Conservation (phyloP, 2,797 vertebrate species). For the Oryzias sinensis region DNA sequence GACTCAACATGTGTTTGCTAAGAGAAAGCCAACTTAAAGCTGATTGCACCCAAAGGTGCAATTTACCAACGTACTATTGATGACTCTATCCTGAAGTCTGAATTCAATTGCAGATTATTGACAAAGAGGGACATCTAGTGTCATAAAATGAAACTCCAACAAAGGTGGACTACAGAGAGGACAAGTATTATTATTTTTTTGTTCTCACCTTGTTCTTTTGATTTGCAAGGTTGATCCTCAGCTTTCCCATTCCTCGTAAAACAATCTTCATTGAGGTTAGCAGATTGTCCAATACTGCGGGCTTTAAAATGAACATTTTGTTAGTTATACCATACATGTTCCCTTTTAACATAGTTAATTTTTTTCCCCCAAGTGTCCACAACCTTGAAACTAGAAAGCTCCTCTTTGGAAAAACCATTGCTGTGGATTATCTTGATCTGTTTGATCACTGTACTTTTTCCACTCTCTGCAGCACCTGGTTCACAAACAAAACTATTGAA, state of each 20-base stretch:
- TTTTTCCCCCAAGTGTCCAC: too few species aligned
- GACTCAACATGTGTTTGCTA: too few species aligned
- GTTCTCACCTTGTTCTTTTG: slow-evolving; percentile 72
- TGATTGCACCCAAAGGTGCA: too few species aligned
- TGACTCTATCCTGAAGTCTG: neutral
- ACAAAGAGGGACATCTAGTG: slow-evolving; percentile 62
- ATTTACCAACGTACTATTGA: neutral
- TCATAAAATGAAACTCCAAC: slow-evolving; percentile 13
- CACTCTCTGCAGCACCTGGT: slow-evolving; percentile 76
- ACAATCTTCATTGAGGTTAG: slow-evolving; percentile 80
- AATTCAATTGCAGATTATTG: neutral
- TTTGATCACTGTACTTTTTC: slow-evolving; percentile 79
- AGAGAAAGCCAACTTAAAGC: too few species aligned
- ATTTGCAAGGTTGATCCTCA: slow-evolving; percentile 76
- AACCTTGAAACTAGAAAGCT: slow-evolving; percentile 78
- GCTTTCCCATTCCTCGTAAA: slow-evolving; percentile 76
- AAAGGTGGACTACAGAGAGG: neutral
- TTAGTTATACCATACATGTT: too few species aligned
- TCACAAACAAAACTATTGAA: neutral
- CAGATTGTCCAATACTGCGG: slow-evolving; percentile 78
- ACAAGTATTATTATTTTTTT: neutral
- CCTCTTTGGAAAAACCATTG: slow-evolving; percentile 74
- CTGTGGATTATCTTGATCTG: slow-evolving; percentile 81
- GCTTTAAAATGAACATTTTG: slow-evolving; percentile 38
- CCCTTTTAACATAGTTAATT: neutral